A percentile compares a stretch with the other conserved stretches of the same genome.
phyloP scores from a whole-genome alignment of 2,797 vertebrate species.

The Amphiprion clarkii region DNA sequence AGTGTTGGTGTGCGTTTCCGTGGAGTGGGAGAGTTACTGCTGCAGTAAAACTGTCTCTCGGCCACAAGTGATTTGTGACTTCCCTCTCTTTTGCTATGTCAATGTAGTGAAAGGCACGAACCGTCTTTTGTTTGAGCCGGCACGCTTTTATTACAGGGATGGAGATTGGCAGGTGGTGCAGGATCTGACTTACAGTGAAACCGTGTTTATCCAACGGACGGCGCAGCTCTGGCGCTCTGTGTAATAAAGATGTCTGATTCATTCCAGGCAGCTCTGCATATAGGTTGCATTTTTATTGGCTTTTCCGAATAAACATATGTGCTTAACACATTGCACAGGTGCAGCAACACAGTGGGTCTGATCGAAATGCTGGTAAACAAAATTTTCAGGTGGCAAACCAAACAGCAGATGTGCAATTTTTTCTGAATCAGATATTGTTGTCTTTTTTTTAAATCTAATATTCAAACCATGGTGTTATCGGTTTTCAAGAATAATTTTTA shows the following conservation, averaged over 20 bases:
- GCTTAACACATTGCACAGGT: constrained; percentile 21
- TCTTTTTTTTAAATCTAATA: constrained; percentile 14
- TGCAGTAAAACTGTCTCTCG: constrained; percentile 81
- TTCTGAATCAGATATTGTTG: constrained; percentile 30
- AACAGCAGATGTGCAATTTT: constrained; percentile 41
- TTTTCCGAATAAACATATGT: constrained; percentile 30
- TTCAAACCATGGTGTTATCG: constrained; percentile 25
- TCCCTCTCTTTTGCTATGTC: constrained; percentile 70
- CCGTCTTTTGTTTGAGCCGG: constrained; percentile 76
- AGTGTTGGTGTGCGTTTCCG: constrained; percentile 65
- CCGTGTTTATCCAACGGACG: constrained; percentile 39
- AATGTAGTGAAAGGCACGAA: constrained; percentile 59
- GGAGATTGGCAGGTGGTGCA: constrained; percentile 66
- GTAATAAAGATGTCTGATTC: constrained; percentile 34
- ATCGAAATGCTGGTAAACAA: constrained; percentile 17
- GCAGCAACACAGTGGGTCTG: constrained; percentile 3
- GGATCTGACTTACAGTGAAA: constrained; percentile 48
- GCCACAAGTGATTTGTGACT: constrained; percentile 83
- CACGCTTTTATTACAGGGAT: constrained; percentile 60
- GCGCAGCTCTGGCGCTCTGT: constrained; percentile 29
- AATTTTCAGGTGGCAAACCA: constrained; percentile 51
- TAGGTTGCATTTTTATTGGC: constrained; percentile 22
- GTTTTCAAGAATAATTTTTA: constrained; percentile 33
- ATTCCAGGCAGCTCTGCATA: constrained; percentile 13
- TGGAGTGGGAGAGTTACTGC: constrained; percentile 78